A percentile compares a stretch with the other conserved stretches of the same genome.
These are phyloP conservation scores for Drosophila macrospina DNA, from an alignment of 2,888 invertebrate species.

Conservation along the genomic window DNA sequence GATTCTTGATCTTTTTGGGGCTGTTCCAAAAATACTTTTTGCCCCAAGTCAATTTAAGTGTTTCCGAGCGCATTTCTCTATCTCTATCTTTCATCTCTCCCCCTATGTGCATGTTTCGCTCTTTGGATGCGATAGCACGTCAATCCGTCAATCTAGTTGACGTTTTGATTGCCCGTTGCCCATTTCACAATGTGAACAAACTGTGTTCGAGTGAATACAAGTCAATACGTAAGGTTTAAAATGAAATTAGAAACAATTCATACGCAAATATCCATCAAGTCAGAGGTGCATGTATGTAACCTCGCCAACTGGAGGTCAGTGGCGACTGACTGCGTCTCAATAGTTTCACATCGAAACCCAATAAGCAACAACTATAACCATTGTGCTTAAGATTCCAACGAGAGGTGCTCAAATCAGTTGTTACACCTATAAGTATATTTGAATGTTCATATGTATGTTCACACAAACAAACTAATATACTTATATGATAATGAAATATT, in stretches of 20 bases:
- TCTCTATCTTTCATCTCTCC: constrained; percentile 6
- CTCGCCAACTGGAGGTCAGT: constrained; percentile 66
- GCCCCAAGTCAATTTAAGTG: constrained; percentile 35
- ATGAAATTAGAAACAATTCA: constrained; percentile 63
- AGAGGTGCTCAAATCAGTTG: constrained; percentile 11
- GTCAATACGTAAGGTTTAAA: constrained; percentile 11
- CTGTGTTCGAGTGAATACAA: constrained; percentile 8
- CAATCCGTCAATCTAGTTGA: constrained; percentile 69
- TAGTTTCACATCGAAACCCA: constrained; percentile 8
- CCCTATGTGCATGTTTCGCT: constrained; percentile 1
- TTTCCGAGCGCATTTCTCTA: constrained; percentile 12
- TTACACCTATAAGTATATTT: not conserved
- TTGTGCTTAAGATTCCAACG: constrained; percentile 26
- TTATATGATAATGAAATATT: constrained; percentile 22
- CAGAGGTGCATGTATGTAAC: constrained; percentile 48
- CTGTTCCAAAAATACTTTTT: constrained; percentile 49
- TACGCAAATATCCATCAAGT: constrained; percentile 52
- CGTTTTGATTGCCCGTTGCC: constrained; percentile 66
- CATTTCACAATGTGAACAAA: constrained; percentile 39
- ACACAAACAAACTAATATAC: not conserved
- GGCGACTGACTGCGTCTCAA: constrained; percentile 28
- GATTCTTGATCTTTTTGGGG: constrained; percentile 17
- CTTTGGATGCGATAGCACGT: constrained; percentile 54
- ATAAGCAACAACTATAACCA: constrained; percentile 3
- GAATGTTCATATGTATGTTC: not conserved